These are phyloP conservation scores for Polyodon spathula DNA, from an alignment of 2,113 vertebrate species.

Conservation along the genomic window DNA sequence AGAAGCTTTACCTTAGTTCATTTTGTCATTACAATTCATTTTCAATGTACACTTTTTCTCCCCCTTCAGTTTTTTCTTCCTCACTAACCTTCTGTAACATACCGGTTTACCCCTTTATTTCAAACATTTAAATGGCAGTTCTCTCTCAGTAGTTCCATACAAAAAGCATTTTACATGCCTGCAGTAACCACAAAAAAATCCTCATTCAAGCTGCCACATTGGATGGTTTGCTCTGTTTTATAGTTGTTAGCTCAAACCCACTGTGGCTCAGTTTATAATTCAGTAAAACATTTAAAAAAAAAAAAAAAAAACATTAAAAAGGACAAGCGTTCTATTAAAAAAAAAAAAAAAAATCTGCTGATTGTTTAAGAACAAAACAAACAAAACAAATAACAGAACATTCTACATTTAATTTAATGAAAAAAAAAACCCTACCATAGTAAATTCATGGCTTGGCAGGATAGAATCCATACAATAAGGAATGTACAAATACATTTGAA, in stretches of 20 bases:
- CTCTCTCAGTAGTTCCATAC: slow-evolving; percentile 10
- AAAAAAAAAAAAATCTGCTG: too few species aligned
- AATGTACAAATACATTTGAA: too few species aligned
- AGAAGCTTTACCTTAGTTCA: too few species aligned
- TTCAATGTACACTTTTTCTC: too few species aligned
- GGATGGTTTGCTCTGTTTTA: slow-evolving; percentile 35
- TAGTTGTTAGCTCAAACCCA: slow-evolving; percentile 45
- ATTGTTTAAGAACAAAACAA: too few species aligned
- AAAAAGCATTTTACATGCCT: slow-evolving; percentile 21
- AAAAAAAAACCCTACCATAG: slow-evolving; percentile 24
- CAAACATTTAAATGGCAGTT: slow-evolving; percentile 11
- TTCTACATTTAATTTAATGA: slow-evolving; percentile 38
- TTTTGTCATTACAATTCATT: too few species aligned
- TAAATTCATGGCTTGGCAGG: slow-evolving; percentile 22
- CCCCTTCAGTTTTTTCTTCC: slow-evolving; percentile 31
- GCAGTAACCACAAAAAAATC: slow-evolving; percentile 36
- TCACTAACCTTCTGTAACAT: slow-evolving; percentile 31
- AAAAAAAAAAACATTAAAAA: too few species aligned
- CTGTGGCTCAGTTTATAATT: slow-evolving; percentile 60
- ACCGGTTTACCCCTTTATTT: slow-evolving; percentile 19
- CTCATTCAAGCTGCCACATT: slow-evolving; percentile 52
- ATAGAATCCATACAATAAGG: slow-evolving; percentile 29
- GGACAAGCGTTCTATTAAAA: too few species aligned
- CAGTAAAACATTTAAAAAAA: too few species aligned
- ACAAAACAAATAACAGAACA: too few species aligned